Evolutionary conservation across 2,797 vertebrate species (phyloP).

Genomic region (Galagoides demidoff): DNA sequence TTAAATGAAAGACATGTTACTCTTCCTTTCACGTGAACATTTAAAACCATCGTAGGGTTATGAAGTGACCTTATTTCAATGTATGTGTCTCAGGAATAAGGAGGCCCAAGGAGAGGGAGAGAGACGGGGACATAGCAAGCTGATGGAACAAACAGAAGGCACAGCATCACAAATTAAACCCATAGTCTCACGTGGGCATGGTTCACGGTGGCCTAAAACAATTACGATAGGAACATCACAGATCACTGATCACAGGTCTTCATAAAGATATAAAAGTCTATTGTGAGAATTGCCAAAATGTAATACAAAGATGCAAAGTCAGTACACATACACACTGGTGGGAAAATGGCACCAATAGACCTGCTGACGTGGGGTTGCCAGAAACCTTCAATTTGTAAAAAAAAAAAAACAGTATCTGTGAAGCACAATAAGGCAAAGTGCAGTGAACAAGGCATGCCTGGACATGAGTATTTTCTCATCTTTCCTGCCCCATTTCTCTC

Average conservation of each 20-base stretch:
- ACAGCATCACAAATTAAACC: not conserved
- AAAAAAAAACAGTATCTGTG: not conserved
- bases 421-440: not conserved
- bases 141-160: not conserved
- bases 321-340: rapidly evolving
- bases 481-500: not conserved
- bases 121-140: not conserved
- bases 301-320: not conserved
- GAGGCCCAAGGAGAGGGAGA: not conserved
- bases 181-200: not conserved
- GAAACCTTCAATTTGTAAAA: not conserved
- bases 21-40: not conserved
- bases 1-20: not conserved
- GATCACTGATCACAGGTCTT: not conserved
- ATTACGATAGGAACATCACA: not conserved
- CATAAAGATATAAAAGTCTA: not conserved
- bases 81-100: not conserved
- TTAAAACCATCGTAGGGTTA: not conserved
- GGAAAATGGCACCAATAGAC: not conserved
- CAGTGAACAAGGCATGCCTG: not conserved
- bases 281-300: not conserved
- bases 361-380: not conserved
- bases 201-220: not conserved
- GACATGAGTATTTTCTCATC: not conserved
- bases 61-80: not conserved